These are phyloP conservation scores for Ypsolopha scabrella DNA, from an alignment of 2,888 invertebrate genomes.

Conservation along the genomic window DNA sequence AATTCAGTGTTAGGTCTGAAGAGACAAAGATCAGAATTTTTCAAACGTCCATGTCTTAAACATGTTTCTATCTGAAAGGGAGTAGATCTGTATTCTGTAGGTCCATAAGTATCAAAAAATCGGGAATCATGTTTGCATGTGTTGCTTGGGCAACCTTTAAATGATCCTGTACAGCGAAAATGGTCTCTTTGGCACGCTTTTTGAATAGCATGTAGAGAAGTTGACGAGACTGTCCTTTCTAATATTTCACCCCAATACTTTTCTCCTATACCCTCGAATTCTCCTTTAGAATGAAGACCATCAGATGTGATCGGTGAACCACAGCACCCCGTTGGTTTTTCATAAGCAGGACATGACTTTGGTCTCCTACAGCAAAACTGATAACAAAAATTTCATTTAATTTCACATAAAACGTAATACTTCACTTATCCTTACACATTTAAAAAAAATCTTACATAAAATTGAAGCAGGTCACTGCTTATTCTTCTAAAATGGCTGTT, in stretches of 20 bases:
- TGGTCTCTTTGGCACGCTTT: conserved; percentile 58
- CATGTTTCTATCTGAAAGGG: conserved; percentile 60
- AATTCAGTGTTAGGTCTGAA: conserved; percentile 51
- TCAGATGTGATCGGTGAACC: conserved; percentile 61
- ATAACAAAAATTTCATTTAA: conserved; percentile 9
- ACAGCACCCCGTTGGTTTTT: conserved; percentile 60
- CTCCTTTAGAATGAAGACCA: conserved; percentile 63
- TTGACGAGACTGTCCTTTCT: conserved; percentile 81
- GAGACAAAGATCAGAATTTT: conserved; percentile 59
- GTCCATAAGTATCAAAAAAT: conserved; percentile 53
- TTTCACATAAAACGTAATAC: background rate
- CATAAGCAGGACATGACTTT: conserved; percentile 49
- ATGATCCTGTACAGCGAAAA: conserved; percentile 52
- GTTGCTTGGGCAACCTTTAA: conserved; percentile 53
- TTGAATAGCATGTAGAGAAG: conserved; percentile 78
- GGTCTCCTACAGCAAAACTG: conserved; percentile 58
- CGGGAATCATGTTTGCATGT: conserved; percentile 56
- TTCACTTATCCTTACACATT: conserved; percentile 5
- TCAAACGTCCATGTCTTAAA: conserved; percentile 56
- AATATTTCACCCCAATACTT: conserved; percentile 84
- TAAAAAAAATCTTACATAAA: conserved; percentile 77
- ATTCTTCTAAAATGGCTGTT: conserved; percentile 88
- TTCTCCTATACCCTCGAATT: conserved; percentile 76
- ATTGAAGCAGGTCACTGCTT: conserved; percentile 80
- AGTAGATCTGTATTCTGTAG: conserved; percentile 52